A percentile compares a stretch with the other conserved stretches of the same genome.
Conservation (phyloP, 35 echinoderm and acorn worm species). For the Eucidaris tribuloides region DNA sequence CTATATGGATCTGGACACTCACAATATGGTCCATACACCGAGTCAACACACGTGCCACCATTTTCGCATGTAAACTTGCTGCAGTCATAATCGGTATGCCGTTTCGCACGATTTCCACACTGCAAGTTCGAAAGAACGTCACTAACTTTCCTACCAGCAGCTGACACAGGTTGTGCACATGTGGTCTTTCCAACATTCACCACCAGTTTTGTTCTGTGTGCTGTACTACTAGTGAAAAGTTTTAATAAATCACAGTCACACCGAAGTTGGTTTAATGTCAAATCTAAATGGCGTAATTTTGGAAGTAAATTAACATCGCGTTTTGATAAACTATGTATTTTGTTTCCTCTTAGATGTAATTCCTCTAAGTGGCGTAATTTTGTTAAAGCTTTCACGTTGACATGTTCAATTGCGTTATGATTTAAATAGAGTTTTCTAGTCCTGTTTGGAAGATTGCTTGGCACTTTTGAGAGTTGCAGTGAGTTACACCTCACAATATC, state of each 20-base stretch:
- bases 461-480: constrained; percentile 28
- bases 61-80: neutral
- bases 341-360: constrained; percentile 51
- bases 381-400: neutral
- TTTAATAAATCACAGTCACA: constrained; percentile 45
- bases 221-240: neutral
- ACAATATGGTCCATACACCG: neutral
- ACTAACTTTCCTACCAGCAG: neutral
- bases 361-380: constrained; percentile 28
- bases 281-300: constrained; percentile 33
- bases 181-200: constrained; percentile 17
- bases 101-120: neutral
- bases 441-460: constrained; percentile 13
- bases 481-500: constrained; percentile 23
- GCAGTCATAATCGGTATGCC: neutral
- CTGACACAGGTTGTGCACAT: constrained; percentile 5
- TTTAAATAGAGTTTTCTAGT: constrained; percentile 39
- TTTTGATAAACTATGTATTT: neutral
- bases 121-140: neutral
- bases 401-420: constrained; percentile 28
- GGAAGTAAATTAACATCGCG: neutral
- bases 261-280: constrained; percentile 43
- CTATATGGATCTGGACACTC: neutral
- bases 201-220: neutral
- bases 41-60: constrained; percentile 20